A percentile compares a stretch with the other conserved stretches of the same genome.
Evolutionary conservation across 2,888 invertebrate species (phyloP).

Genomic region (Microctonus hyperodae): DNA sequence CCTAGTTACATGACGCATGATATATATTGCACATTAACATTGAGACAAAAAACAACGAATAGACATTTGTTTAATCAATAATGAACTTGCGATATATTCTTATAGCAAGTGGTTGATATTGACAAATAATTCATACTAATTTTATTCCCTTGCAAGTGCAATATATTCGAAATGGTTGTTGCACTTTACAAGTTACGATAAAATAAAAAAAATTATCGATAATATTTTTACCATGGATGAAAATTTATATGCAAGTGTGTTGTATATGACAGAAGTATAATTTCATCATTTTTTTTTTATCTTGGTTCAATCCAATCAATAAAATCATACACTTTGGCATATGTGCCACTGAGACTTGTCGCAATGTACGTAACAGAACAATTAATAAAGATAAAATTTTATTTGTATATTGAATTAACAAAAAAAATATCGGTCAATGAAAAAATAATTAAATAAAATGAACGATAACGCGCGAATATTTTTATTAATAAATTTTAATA

Average conservation of each 20-base stretch:
- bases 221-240: too few species aligned
- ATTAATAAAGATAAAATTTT: neutral
- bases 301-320: conserved; percentile 10
- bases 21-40: neutral
- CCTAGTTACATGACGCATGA: too few species aligned
- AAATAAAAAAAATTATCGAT: neutral
- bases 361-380: neutral
- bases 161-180: too few species aligned
- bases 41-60: neutral
- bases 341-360: conserved; percentile 10
- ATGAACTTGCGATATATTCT: neutral
- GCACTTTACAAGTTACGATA: too few species aligned
- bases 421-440: neutral
- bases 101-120: neutral
- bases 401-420: neutral
- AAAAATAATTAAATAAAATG: neutral
- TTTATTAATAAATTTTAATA: too few species aligned
- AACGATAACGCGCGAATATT: neutral
- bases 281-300: neutral
- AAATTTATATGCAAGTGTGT: neutral
- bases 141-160: neutral
- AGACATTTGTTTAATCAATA: conserved; percentile 2
- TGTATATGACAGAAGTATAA: neutral
- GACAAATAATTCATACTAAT: neutral
- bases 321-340: conserved; percentile 9